A percentile compares a stretch with the other conserved stretches of the same genome.
phyloP scores from a whole-genome alignment of 2,888 invertebrate genomes.

The Empis livida region DNA sequence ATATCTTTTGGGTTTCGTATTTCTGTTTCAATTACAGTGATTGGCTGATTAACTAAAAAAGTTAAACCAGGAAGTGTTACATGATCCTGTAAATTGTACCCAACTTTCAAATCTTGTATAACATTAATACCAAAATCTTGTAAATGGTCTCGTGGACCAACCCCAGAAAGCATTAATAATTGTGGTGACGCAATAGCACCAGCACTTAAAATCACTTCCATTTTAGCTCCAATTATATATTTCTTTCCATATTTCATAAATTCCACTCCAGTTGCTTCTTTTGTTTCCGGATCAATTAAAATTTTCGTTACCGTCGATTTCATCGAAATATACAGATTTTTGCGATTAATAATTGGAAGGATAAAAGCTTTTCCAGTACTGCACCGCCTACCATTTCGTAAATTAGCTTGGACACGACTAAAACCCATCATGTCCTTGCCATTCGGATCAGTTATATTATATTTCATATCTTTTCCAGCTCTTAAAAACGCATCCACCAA shows the following conservation, averaged over 20 bases:
- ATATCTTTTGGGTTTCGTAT: slow-evolving; percentile 43
- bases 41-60: slow-evolving; percentile 55
- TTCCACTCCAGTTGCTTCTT: slow-evolving; percentile 52
- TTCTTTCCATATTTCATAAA: slow-evolving; percentile 47
- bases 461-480: slow-evolving; percentile 56
- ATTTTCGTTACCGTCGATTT: slow-evolving; percentile 54
- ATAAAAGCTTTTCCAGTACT: slow-evolving; percentile 71
- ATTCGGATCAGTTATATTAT: slow-evolving; percentile 58
- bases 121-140: slow-evolving; percentile 45
- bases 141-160: slow-evolving; percentile 55
- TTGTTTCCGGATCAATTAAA: slow-evolving; percentile 47
- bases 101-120: slow-evolving; percentile 58
- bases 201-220: slow-evolving; percentile 66
- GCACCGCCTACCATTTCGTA: slow-evolving; percentile 58
- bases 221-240: slow-evolving; percentile 44
- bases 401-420: slow-evolving; percentile 55
- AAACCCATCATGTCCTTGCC: slow-evolving; percentile 51
- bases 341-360: slow-evolving; percentile 47
- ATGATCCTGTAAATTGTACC: slow-evolving; percentile 72
- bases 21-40: slow-evolving; percentile 50
- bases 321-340: slow-evolving; percentile 58
- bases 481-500: slow-evolving; percentile 50
- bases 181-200: slow-evolving; percentile 79
- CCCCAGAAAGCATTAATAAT: slow-evolving; percentile 71
- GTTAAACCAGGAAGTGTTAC: slow-evolving; percentile 58